Base-by-base conservation (phyloP, 2,888 invertebrate genomes). In the Polia nebulosa region DNA sequence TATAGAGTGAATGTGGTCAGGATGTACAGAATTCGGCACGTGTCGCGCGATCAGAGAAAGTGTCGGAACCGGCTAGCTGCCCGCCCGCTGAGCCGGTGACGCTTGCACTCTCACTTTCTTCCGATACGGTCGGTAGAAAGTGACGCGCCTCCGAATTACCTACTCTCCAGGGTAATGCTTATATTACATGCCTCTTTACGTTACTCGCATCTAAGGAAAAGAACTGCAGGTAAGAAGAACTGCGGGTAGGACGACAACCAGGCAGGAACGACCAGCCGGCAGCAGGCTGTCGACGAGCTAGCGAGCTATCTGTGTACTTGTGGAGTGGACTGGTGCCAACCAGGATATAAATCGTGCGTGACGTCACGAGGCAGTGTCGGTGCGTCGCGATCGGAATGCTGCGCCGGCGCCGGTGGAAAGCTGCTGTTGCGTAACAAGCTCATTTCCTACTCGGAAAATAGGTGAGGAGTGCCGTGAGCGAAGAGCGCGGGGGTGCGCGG, bases 371-470 rank as follows among this genome's bases (percentile, higher is more conserved):
- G 79, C 52, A 78, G 66, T 62, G 69, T 49, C 61, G 56, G 44
- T 64, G 74, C 74, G 78, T 72, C 70, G 84, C 82, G 77, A 81
- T 85, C 64, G 86, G 88, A 89, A 90, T 89, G 87, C 87, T 86
- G 87, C 72, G 81, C 81, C 78, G 74, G 77, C 84, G 84, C 69
- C 81, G 86, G 86, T 90, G 92, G 92, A 94, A 94, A 93, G 92
- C 90, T 82, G 80, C 62, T 70, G 80, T 93, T 94, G 89, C 91
- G 90, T 84, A 94, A 94, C 86, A 52, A 52, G 61, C 70, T 88
- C 81, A 89, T 93, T 94, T 95, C 95, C 95, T 94, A 89, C 86
- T 92, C 85, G 88, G 90, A 83, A 91, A 92, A 95, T 94, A 94
- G 94, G 94, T 94, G 91, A 94, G 92, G 92, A 93, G 93, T 91